phyloP scores from a whole-genome alignment of 1,140 invertebrate species.

The Antheraea pernyi region DNA sequence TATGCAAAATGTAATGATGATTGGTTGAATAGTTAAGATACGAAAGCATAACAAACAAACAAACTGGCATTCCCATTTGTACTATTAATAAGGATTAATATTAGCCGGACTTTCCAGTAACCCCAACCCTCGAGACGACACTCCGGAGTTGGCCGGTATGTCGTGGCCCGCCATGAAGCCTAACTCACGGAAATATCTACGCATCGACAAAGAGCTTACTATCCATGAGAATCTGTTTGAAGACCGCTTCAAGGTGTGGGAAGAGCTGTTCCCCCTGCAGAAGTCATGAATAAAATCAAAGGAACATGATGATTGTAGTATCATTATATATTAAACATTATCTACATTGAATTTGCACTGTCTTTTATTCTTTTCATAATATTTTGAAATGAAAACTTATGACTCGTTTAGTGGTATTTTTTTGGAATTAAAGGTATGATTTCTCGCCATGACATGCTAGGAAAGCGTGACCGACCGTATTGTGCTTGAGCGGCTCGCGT shows the following conservation, averaged over 20 bases:
- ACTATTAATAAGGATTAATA: too few species aligned
- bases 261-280: conserved; percentile 43
- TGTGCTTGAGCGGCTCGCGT: too few species aligned
- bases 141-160: conserved; percentile 14
- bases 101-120: conserved; percentile 28
- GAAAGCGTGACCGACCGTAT: too few species aligned
- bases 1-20: too few species aligned
- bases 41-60: too few species aligned
- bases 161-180: conserved; percentile 30
- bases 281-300: neutral
- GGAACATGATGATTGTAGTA: neutral
- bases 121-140: conserved; percentile 37
- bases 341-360: too few species aligned
- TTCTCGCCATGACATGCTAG: too few species aligned
- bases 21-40: too few species aligned
- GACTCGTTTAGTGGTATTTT: too few species aligned
- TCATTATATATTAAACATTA: neutral
- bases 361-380: neutral
- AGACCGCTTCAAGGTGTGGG: conserved; percentile 46
- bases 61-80: too few species aligned
- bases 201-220: conserved; percentile 30
- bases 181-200: conserved; percentile 36
- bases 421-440: too few species aligned
- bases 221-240: conserved; percentile 41
- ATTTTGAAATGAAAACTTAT: too few species aligned